Evolutionary conservation across 2,888 invertebrate genomes (phyloP), one percentile per base, ranked within the genome.

Genomic region (Acheta domesticus): DNA sequence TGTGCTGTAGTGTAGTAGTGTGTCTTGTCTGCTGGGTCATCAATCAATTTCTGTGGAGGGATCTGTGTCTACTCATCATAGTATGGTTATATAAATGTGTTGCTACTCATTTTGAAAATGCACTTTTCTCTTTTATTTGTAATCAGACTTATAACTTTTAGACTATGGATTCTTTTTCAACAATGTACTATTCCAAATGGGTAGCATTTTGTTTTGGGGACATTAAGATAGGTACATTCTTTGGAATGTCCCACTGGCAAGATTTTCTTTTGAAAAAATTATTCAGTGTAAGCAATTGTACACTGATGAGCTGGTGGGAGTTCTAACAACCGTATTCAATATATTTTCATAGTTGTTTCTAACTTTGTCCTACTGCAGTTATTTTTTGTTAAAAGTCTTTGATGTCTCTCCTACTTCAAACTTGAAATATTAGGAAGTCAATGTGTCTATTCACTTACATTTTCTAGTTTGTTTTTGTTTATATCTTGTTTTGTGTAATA

Each of bases 1-100:
- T 78, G 78, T 78, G 77, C 62, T 62, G 62, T 62, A 76, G 79
- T 62, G 73, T 79, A 75, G 76, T 79, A 62, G 62, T 62, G 62
- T 62, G 62, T 79, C 79, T 76, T 79, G 76, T 79, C 76, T 79
- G 78, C 62, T 78, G 78, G 78, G 77, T 36, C 36, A 20, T 74
- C 75, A 36, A n/a, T 49, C 49, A 76, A n/a, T 49, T 36, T 23
- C 48, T 21, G 48, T 76, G n/a, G 48, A 48, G n/a, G 48, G 48
- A 75, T 14, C 48, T 48, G 76, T 76, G 48, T 76, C 48, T 76
- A 49, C 36, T 36, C 36, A 36, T 23, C 48, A 79, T 49, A 75
- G 75, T 79, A n/a, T 79, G 76, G 23, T 49, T 62, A 50, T 73
- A 75, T 79, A 79, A 73, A 73, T 78, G 73, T 74, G n/a, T 74